Percentiles rank a stretch among this genome's conserved stretches.
Evolutionary conservation across 2,113 vertebrate species (phyloP).

Genomic region (Mixornis gularis): DNA sequence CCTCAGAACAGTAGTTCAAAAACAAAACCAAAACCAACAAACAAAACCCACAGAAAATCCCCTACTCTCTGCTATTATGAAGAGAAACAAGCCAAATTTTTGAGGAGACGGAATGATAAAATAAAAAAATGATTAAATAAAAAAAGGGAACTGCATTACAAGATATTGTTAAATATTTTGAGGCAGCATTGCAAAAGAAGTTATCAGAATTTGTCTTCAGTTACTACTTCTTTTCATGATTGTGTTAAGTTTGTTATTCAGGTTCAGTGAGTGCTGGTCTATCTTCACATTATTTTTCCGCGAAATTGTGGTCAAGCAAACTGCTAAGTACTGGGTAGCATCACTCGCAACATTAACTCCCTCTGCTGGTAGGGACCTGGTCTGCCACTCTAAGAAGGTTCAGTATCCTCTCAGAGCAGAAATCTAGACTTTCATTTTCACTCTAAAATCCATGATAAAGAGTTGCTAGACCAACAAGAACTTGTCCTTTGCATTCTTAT

Average conservation of each 20-base stretch:
- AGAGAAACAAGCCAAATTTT: neutral
- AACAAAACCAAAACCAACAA: neutral
- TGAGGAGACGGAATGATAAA: neutral
- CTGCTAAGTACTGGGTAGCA: neutral
- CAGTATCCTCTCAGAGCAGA: neutral
- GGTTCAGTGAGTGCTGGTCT: neutral
- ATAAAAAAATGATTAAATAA: neutral
- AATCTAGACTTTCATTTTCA: neutral
- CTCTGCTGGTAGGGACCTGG: slow-evolving; percentile 31
- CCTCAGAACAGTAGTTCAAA: neutral
- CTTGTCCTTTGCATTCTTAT: neutral
- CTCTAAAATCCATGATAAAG: neutral
- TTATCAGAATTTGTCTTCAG: neutral
- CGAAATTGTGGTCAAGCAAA: neutral
- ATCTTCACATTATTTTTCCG: neutral
- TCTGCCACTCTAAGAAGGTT: neutral
- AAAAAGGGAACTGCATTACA: neutral
- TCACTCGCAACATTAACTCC: neutral
- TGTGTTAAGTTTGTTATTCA: neutral
- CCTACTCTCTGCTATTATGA: neutral
- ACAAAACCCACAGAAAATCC: neutral
- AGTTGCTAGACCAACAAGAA: neutral
- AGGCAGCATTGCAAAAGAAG: neutral
- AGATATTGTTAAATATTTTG: neutral
- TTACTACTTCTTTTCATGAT: neutral